Evolutionary conservation across 37 sponge, comb jelly and placozoan species (phyloP), one percentile per base, ranked within the genome.

Genomic region (Lycopodina hypogea): DNA sequence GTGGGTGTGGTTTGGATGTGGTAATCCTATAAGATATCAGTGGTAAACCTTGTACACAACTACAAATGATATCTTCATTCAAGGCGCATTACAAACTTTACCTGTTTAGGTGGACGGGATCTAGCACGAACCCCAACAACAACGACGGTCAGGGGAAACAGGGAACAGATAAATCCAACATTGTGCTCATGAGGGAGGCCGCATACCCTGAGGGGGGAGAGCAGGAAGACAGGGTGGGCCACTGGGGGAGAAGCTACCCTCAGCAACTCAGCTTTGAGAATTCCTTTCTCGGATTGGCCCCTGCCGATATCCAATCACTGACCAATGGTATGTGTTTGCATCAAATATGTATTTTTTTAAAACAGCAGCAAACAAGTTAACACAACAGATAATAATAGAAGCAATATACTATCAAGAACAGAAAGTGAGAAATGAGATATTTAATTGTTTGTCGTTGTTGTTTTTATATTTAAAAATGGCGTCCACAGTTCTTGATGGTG

Each of bases 71-170:
- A n/a, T n/a, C n/a, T n/a, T n/a, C n/a, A n/a, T n/a, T n/a, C n/a
- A n/a, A n/a, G n/a, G n/a, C n/a, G n/a, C n/a, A n/a, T n/a, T n/a
- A n/a, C n/a, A n/a, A n/a, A n/a, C 48, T 40, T 14, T 36, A n/a
- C 34, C 41, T 32, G 24, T 39, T 3, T 57, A 96, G 96, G 61
- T 98, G 99, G 99, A 98, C 96, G 39, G 99, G 99, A 1, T 96
- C 99, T 17, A 93, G 96, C 84, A 93, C 95, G 12, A 98, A 98
- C 76, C 99, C 99, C 14, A 86, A 86, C 61, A 96, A 98, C 73
- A 98, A 95, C 48, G 99, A 88, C 38, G 99, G 99, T 26, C 99
- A 98, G 57, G 99, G 99, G 0, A 71, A 73, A 57, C 89, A 90
- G 22, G 94, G 99, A 2, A 93, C 99, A 0, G 99, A 98, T 72